phyloP scores from a whole-genome alignment of 2,888 invertebrate genomes.

The Phytoseiulus persimilis region DNA sequence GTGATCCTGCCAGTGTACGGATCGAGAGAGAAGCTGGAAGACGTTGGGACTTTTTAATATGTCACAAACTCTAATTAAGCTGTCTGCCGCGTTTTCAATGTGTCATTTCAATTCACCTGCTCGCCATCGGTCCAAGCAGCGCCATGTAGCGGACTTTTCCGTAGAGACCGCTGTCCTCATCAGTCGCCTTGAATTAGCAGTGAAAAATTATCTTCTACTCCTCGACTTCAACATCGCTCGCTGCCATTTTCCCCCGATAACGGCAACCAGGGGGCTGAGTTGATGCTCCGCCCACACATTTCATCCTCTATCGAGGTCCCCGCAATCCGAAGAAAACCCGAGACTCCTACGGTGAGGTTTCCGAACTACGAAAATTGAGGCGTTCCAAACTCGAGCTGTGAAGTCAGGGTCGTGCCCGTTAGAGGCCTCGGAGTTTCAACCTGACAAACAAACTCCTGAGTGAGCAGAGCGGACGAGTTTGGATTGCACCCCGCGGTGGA shows the following conservation, averaged over 20 bases:
- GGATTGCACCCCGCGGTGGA: neutral
- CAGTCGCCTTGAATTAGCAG: conserved; percentile 45
- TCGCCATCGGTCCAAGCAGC: conserved; percentile 45
- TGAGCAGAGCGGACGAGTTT: neutral
- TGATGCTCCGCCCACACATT: too few species aligned
- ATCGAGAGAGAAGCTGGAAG: conserved; percentile 42
- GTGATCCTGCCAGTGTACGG: conserved; percentile 46
- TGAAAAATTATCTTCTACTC: neutral
- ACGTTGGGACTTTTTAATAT: conserved; percentile 23
- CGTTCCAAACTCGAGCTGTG: neutral
- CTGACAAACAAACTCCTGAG: neutral
- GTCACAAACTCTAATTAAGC: conserved; percentile 40
- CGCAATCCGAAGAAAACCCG: too few species aligned
- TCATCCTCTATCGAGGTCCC: too few species aligned
- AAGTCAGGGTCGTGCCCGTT: neutral
- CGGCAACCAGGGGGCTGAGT: too few species aligned
- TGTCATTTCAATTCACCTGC: conserved; percentile 42
- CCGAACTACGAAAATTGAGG: neutral
- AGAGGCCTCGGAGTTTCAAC: neutral
- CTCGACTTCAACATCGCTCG: neutral
- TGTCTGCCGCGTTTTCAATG: conserved; percentile 9
- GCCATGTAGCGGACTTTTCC: conserved; percentile 45
- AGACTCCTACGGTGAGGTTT: too few species aligned
- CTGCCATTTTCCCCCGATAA: too few species aligned
- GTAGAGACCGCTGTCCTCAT: conserved; percentile 44